These are phyloP conservation scores for Ornithorhynchus anatinus DNA, from an alignment of 2,113 vertebrate genomes.

Conservation along the genomic window DNA sequence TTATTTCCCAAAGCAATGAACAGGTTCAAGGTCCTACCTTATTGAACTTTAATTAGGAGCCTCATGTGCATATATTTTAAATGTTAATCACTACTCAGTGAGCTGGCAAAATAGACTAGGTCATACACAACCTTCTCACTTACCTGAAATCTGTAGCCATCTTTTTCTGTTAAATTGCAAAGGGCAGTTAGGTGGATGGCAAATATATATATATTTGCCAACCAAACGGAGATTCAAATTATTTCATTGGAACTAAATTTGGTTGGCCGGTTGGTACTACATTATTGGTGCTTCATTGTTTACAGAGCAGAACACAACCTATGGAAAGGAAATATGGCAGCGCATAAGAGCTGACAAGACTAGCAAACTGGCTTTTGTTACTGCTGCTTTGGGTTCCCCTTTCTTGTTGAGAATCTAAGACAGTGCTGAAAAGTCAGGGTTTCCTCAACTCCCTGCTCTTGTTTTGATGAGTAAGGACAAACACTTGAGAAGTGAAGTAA, in stretches of 20 bases:
- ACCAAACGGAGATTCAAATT: conserved; percentile 7
- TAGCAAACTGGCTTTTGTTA: not conserved
- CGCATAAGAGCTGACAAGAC: not conserved
- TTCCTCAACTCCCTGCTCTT: conserved; percentile 43
- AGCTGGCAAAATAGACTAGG: conserved; percentile 40
- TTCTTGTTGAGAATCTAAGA: conserved; percentile 17
- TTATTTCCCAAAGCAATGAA: conserved; percentile 67
- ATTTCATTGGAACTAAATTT: not conserved
- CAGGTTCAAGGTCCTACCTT: conserved; percentile 66
- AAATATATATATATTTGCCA: too few species aligned
- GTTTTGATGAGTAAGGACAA: conserved; percentile 64
- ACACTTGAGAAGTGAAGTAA: conserved; percentile 53
- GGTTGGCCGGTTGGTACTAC: too few species aligned
- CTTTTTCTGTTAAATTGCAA: not conserved
- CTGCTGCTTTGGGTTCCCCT: not conserved
- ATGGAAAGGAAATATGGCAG: not conserved
- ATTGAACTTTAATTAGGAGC: conserved; percentile 69
- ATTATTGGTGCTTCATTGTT: too few species aligned
- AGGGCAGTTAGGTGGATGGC: not conserved
- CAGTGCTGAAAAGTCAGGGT: conserved; percentile 39
- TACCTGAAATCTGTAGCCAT: conserved; percentile 9
- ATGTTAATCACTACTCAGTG: conserved; percentile 65
- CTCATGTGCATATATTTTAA: conserved; percentile 65
- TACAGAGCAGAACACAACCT: too few species aligned
- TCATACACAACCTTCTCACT: conserved; percentile 40